Conservation (phyloP, 2,888 invertebrate species). For the Ariolimax columbianus region DNA sequence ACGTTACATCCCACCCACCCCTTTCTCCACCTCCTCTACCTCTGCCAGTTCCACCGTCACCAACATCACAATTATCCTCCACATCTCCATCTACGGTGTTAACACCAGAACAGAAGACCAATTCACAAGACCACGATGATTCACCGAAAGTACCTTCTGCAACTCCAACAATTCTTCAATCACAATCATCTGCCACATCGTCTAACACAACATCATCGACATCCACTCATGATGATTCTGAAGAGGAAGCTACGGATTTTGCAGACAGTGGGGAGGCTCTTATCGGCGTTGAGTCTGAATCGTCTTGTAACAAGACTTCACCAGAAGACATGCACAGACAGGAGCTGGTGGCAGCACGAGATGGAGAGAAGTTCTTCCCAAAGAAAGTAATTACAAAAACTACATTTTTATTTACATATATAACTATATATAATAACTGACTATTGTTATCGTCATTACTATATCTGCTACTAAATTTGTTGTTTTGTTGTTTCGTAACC, state of each 20-base stretch:
- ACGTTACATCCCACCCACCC: not conserved
- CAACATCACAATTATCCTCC: not conserved
- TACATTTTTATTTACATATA: not conserved
- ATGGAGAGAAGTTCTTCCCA: not conserved
- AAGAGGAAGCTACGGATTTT: conserved; percentile 7
- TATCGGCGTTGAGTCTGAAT: not conserved
- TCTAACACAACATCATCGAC: not conserved
- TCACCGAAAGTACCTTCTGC: not conserved
- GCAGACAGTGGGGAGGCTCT: not conserved
- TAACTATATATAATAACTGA: too few relatives aligned
- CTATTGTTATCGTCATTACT: too few relatives aligned
- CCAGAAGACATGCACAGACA: not conserved
- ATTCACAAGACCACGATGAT: not conserved
- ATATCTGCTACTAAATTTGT: too few relatives aligned
- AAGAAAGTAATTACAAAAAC: conserved; percentile 1
- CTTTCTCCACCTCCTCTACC: conserved; percentile 17
- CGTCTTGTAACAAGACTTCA: too few relatives aligned
- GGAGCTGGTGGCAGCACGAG: not conserved
- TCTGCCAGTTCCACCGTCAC: not conserved
- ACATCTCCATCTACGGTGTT: not conserved
- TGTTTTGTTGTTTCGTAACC: too few relatives aligned
- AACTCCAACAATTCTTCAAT: not conserved
- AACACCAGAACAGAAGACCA: not conserved
- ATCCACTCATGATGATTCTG: not conserved
- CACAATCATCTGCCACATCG: not conserved